Evolutionary conservation across 1,140 invertebrate genomes (phyloP).

Genomic region (Polypedilum pembai): DNA sequence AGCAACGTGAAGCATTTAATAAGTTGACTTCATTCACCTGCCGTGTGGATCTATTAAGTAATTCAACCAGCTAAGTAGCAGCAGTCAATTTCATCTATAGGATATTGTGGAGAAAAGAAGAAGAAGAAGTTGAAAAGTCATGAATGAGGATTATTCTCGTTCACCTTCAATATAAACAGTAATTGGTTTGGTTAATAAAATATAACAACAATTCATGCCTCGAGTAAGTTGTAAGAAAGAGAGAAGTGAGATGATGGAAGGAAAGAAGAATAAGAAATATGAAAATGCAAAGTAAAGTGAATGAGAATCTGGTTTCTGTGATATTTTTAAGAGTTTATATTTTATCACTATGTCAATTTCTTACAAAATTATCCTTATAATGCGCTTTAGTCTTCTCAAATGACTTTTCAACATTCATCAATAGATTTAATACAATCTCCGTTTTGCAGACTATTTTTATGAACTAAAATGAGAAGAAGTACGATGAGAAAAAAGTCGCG

Average conservation of each 20-base stretch:
- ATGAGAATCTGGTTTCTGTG: background rate
- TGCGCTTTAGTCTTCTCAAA: too few species aligned
- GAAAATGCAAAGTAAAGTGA: background rate
- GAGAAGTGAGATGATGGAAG: background rate
- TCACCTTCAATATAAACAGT: conserved; percentile 21
- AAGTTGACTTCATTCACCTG: conserved; percentile 2
- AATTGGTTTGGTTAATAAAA: conserved; percentile 21
- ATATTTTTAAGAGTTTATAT: too few species aligned
- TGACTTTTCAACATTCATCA: too few species aligned
- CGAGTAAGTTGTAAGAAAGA: background rate
- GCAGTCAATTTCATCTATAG: background rate
- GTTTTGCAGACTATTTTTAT: background rate
- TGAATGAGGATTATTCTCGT: conserved; percentile 27
- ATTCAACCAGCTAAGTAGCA: conserved; percentile 1
- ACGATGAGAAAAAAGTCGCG: conserved; percentile 27
- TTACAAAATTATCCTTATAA: too few species aligned
- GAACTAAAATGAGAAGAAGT: conserved; percentile 5
- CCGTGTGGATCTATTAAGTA: conserved; percentile 5
- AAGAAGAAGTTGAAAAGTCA: background rate
- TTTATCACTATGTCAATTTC: too few species aligned
- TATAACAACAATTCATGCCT: conserved; percentile 12
- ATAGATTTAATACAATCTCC: background rate
- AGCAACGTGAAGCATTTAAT: background rate
- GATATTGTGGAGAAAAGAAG: background rate
- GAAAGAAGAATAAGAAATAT: background rate